These are phyloP conservation scores for Sylvietta virens DNA, from an alignment of 2,113 vertebrate genomes.

Conservation along the genomic window DNA sequence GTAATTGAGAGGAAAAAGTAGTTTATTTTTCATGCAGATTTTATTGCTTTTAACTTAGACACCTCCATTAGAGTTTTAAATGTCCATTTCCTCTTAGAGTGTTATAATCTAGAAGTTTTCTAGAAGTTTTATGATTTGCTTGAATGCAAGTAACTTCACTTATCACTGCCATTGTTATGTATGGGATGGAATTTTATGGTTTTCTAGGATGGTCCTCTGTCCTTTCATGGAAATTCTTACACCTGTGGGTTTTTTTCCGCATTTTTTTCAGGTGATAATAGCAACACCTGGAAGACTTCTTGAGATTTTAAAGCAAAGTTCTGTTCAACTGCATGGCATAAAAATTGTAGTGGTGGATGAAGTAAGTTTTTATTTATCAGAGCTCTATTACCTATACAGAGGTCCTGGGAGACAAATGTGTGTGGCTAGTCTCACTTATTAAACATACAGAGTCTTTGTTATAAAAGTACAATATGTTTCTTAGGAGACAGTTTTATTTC, in stretches of 20 bases:
- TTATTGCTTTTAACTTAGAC: background rate
- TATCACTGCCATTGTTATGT: background rate
- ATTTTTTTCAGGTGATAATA: conserved; percentile 82
- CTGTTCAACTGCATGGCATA: conserved; percentile 74
- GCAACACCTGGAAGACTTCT: conserved; percentile 92
- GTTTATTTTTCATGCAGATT: background rate
- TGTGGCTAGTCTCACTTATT: background rate
- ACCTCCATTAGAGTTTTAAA: background rate
- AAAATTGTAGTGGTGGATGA: conserved; percentile 90
- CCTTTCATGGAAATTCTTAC: background rate
- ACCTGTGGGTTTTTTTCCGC: background rate
- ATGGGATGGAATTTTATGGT: background rate
- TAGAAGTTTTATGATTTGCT: background rate
- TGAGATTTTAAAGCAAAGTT: conserved; percentile 89
- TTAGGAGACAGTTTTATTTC: background rate
- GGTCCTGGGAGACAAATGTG: background rate
- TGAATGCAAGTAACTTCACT: background rate
- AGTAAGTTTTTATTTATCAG: conserved; percentile 68
- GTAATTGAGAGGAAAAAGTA: background rate
- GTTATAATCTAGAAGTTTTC: background rate
- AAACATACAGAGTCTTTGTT: background rate
- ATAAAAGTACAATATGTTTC: background rate
- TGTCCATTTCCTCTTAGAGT: background rate
- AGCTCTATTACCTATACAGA: background rate
- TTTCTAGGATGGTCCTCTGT: background rate